phyloP scores from a whole-genome alignment of 2,113 vertebrate species.

The Rallus limicola region DNA sequence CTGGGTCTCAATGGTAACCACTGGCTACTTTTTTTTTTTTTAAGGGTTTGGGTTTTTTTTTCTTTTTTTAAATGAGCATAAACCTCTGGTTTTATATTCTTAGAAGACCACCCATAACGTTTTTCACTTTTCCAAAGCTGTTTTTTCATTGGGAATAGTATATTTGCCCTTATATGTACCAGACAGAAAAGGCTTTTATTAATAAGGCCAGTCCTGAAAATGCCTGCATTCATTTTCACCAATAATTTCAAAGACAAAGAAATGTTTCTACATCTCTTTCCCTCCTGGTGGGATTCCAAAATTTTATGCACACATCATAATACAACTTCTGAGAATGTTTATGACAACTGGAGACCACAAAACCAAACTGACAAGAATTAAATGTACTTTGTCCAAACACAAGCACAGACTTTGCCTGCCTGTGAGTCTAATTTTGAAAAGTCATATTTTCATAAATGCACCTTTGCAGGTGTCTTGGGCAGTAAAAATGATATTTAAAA shows the following conservation, averaged over 20 bases:
- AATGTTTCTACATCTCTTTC: neutral
- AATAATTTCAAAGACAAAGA: neutral
- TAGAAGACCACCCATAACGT: neutral
- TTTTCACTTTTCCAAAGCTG: slow-evolving; percentile 23
- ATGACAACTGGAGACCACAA: neutral
- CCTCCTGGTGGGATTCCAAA: neutral
- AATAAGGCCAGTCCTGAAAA: neutral
- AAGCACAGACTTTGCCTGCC: neutral
- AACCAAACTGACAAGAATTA: neutral
- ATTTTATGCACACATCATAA: neutral
- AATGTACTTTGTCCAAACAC: neutral
- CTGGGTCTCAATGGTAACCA: neutral
- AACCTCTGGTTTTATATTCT: neutral
- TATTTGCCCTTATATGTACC: neutral
- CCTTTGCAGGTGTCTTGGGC: neutral
- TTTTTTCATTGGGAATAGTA: slow-evolving; percentile 17
- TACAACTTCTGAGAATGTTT: neutral
- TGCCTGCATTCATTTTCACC: neutral
- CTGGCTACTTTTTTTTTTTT: accelerated
- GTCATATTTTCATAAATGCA: neutral
- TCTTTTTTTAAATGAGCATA: neutral
- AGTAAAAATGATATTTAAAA: neutral
- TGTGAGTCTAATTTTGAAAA: neutral
- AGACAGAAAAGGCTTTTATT: neutral
- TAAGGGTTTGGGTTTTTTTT: too few species aligned